Evolutionary conservation across 1,140 invertebrate species (phyloP).

Genomic region (Leptopilina clavipes): DNA sequence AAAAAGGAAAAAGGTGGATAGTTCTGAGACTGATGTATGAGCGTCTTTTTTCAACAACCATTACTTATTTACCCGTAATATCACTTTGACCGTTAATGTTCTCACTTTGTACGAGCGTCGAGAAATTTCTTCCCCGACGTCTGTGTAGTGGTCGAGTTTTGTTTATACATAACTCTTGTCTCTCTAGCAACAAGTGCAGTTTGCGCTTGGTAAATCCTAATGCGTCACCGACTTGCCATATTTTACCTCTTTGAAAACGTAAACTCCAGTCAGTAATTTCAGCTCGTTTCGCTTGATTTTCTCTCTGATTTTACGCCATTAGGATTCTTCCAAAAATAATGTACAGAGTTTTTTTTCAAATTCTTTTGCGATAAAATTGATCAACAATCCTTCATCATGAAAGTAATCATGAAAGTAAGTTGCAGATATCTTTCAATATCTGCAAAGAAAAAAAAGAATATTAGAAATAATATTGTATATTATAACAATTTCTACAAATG

Average conservation of each 20-base stretch:
- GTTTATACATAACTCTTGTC: constrained; percentile 30
- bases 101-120: not conserved
- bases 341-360: not conserved
- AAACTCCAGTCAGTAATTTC: constrained; percentile 50
- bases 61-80: constrained; percentile 15
- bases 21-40: not conserved
- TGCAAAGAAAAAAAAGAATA: too few relatives aligned
- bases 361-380: not conserved
- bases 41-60: not conserved
- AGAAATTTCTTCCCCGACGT: constrained; percentile 25
- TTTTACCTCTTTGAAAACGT: constrained; percentile 50
- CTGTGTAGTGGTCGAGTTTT: constrained; percentile 8
- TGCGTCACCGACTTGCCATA: constrained; percentile 52
- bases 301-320: constrained; percentile 43
- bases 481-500: too few relatives aligned
- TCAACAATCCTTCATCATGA: too few relatives aligned
- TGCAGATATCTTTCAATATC: too few relatives aligned
- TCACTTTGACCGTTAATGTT: constrained; percentile 5
- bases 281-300: constrained; percentile 46
- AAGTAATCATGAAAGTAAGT: too few relatives aligned
- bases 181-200: not conserved
- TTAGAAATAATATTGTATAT: too few relatives aligned
- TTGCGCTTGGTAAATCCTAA: constrained; percentile 23
- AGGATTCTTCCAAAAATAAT: constrained; percentile 38
- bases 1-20: not conserved